phyloP scores from a whole-genome alignment of 2,888 invertebrate species.

The Oscheius sp. region DNA sequence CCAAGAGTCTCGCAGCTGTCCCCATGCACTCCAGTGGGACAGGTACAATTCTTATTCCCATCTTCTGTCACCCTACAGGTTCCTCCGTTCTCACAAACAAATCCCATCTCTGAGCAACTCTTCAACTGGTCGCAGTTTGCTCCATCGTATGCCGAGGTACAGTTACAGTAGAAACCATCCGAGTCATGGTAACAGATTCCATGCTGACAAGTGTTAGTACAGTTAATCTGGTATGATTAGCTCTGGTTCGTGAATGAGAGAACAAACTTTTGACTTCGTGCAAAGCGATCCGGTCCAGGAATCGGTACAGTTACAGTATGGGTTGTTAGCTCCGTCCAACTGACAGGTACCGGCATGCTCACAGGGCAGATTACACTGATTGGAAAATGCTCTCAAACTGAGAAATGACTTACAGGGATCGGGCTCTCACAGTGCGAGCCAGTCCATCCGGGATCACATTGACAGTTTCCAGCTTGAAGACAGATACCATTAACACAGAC shows the following conservation, averaged over 20 bases:
- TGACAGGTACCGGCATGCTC: not conserved
- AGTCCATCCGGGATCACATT: not conserved
- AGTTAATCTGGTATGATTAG: not conserved
- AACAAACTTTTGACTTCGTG: not conserved
- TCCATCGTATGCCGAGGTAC: slow-evolving; percentile 20
- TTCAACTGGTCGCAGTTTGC: not conserved
- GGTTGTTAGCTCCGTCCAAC: not conserved
- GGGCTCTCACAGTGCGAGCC: not conserved
- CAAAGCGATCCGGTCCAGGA: slow-evolving; percentile 8
- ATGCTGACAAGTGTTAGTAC: not conserved
- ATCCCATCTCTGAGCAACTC: slow-evolving; percentile 17
- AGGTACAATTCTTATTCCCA: slow-evolving; percentile 10
- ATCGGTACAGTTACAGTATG: slow-evolving; percentile 13
- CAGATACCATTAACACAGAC: not conserved
- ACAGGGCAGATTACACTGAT: slow-evolving; percentile 10
- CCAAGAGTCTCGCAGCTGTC: slow-evolving; percentile 17
- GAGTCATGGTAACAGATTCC: not conserved
- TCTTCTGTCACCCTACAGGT: slow-evolving; percentile 3
- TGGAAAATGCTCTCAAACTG: not conserved
- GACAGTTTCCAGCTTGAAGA: slow-evolving; percentile 5
- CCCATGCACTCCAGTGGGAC: slow-evolving; percentile 11
- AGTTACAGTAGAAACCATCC: slow-evolving; percentile 21
- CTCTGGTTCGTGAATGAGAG: not conserved
- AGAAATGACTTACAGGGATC: not conserved
- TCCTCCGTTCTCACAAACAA: slow-evolving; percentile 23